Evolutionary conservation across 2,113 vertebrate species (phyloP), one percentile per base, ranked within the genome.

Genomic region (Heterocephalus glaber): DNA sequence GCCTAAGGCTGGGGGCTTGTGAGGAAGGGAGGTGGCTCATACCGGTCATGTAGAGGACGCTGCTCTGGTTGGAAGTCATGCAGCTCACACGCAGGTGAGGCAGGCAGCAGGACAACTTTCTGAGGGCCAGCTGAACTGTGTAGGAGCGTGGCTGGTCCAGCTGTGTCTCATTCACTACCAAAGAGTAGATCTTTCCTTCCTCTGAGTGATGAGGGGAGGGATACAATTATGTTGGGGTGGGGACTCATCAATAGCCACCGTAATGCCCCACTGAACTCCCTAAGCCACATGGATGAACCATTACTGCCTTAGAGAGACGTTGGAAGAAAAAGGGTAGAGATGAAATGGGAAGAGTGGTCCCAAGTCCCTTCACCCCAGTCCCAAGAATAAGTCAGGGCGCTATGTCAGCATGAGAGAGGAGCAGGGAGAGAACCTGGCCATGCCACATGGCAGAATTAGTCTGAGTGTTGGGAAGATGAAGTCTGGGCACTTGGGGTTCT

Each of bases 121-220:
- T 98, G 41, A 98, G 95, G 7, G 97, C 95, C 88, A 98, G 74
- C 79, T 98, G 98, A 10, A 98, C 97, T 0, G 98, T 98, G 96
- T 98, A 98, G 96, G 97, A 98, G 19, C 94, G 97, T 0, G 98
- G 97, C 89, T 97, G 98, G 80, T 98, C 98, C 81, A 98, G 94
- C 74, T 98, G 98, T 0, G 97, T 98, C 93, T 98, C 98, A 61
- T 98, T 98, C 94, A 98, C 97, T 5, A 97, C 96, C 96, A 98
- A n/a, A 30, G 97, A 97, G 95, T 98, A 98, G 90, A 98, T 97
- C 89, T 98, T 98, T 10, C 98, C 98, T 90, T 98, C 97, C 81
- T 98, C 98, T 98, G 97, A 13, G 47, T 10, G 33, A 49, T 14
- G 60, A 49, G 20, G 41, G 54, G 49, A 65, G 28, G 28, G 54